Conservation (phyloP, 2,797 vertebrate species). For the Paramormyrops hopkinsi region DNA sequence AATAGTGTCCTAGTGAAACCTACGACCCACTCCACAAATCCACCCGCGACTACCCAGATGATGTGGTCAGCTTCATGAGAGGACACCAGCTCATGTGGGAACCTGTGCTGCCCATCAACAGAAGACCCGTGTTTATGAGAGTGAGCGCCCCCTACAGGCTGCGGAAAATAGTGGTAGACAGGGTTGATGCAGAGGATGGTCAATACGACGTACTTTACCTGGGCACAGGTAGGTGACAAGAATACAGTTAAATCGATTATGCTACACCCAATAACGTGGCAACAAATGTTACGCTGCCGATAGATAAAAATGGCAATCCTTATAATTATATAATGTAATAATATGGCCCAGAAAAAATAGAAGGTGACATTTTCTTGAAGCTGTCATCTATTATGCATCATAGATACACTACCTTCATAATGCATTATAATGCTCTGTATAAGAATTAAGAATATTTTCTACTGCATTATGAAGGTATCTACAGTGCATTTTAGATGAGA, state of each 20-base stretch:
- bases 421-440: neutral
- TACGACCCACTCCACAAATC: constrained; percentile 73
- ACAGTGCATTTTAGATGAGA: neutral
- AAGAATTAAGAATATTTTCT: neutral
- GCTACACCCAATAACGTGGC: neutral
- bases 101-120: constrained; percentile 62
- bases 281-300: neutral
- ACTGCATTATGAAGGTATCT: neutral
- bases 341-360: neutral
- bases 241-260: no score
- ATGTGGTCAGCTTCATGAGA: constrained; percentile 78
- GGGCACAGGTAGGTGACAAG: constrained; percentile 64
- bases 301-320: neutral
- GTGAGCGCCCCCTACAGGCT: constrained; percentile 57
- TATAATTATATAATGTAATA: neutral
- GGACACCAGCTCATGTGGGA: constrained; percentile 84
- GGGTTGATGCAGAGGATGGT: constrained; percentile 65
- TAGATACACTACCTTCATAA: neutral
- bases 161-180: constrained; percentile 68
- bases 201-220: constrained; percentile 69
- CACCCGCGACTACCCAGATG: constrained; percentile 75
- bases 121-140: constrained; percentile 56
- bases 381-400: neutral
- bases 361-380: neutral
- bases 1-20: constrained; percentile 78